Base-by-base conservation (phyloP, 2,797 vertebrate genomes). In the Schizothorax lantsangensis region DNA sequence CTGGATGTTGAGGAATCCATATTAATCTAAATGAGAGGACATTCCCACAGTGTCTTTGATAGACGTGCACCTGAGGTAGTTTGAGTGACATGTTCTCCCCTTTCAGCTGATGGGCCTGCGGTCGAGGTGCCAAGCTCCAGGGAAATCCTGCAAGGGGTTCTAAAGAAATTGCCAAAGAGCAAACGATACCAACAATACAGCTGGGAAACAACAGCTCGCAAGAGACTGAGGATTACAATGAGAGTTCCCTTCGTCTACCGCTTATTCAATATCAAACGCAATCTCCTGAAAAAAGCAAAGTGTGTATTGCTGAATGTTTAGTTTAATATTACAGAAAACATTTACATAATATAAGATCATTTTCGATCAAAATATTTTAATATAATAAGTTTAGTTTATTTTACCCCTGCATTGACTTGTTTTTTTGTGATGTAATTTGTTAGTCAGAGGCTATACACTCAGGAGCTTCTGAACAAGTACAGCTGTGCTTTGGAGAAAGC, bases 401-500 rank as follows among this genome's bases (percentile, higher is more conserved):
- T 30, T 30, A 49, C 43, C 4, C 14, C 43, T 74, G 26, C 17
- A 49, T 17, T 74, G 45, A 49, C 4, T 36, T 66, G 12, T 45
- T 3, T 74, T 6, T 30, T 19, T 49, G 23, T 57, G 3, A 36
- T 17, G 36, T 89, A 2, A 88, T 68, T 87, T 40, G 6, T 43
- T 88, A 96, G 95, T 83, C 80, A 90, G 78, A 88, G 62, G 47
- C 71, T 10, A 0, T 95, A 78, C 87, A 92, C 91, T 0, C 1
- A 47, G 0, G 91, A 85, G 7, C 89, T 96, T 81, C 74, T 98
- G 93, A 92, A 93, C 14, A 93, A 92, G 5, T 98, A 98, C 88
- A 84, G 92, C 5, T 84, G 90, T 78, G 96, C 97, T 62, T 90
- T 98, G 92, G 97, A 98, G 86, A 93, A 88, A 0, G 95, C 97